Base-by-base conservation (phyloP, 35 echinoderm and acorn worm species). In the Holothuria glaberrima region DNA sequence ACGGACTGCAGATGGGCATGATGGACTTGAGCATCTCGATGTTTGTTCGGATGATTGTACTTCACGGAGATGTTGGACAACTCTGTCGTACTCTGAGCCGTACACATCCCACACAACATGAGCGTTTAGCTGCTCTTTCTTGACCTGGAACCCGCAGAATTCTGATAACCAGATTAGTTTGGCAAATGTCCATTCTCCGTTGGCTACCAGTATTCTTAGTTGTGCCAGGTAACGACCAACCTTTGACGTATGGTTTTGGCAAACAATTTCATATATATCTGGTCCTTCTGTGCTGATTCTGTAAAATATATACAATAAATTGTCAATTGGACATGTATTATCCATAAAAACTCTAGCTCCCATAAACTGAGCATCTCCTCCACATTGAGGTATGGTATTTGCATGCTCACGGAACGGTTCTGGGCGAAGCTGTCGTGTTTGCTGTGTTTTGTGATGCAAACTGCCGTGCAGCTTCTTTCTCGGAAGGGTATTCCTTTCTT, bases 291-390 rank as follows among this genome's bases (percentile, higher is more conserved):
- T 79, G 48, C 9, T 45, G 4, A 79, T 79, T 7, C 75, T 45
- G 22, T 41, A 79, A 18, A 79, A 79, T 5, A 79, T 45, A 79
- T 79, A 79, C 48, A 79, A 18, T 20, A 79, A 56, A 45, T 79
- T 79, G 35, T 79, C 75, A 18, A 79, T 2, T 4, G 75, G 75
- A 20, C 75, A 79, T 24, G 75, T 79, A 79, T 79, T 79, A 9
- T 0, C 21, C 4, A 79, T 10, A 7, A 41, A 36, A 26, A 79
- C 75, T 4, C 31, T 29, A 4, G 14, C 25, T 45, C 75, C 75
- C 25, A 22, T 41, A 45, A 12, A 27, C 18, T 12, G 4, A 18
- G 4, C 48, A 79, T 79, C 45, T 41, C 75, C 75, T n/a, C n/a
- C n/a, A n/a, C n/a, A n/a, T n/a, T n/a, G n/a, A n/a, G n/a, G n/a